phyloP scores from a whole-genome alignment of 2,113 vertebrate genomes.

The Blennius ocellaris region DNA sequence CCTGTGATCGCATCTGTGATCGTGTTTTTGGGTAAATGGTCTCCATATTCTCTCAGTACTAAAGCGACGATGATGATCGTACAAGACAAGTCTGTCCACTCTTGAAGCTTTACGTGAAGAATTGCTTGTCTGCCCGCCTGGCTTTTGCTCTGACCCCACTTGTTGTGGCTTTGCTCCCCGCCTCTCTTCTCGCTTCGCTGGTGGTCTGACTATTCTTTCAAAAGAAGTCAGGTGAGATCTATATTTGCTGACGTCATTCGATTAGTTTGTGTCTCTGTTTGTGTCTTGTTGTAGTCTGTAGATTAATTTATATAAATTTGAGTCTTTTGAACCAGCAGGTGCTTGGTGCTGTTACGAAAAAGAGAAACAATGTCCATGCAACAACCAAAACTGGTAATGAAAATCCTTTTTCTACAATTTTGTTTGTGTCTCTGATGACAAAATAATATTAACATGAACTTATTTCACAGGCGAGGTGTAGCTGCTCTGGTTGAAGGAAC shows the following conservation, averaged over 20 bases:
- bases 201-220: not conserved
- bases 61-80: too few species aligned
- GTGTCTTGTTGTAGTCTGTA: too few species aligned
- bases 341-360: rapidly evolving
- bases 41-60: too few species aligned
- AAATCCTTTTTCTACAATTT: not conserved
- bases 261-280: not conserved
- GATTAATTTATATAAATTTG: too few species aligned
- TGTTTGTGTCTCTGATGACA: not conserved
- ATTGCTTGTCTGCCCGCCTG: not conserved
- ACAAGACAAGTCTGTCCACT: not conserved
- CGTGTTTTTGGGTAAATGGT: too few species aligned
- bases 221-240: slow-evolving; percentile 9
- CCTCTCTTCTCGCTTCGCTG: not conserved
- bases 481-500: rapidly evolving
- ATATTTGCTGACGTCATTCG: not conserved
- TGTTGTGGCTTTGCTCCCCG: not conserved
- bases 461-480: not conserved
- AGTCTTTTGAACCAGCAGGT: too few species aligned
- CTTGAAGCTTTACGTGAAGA: not conserved
- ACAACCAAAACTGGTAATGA: not conserved
- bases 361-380: too few species aligned
- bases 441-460: not conserved
- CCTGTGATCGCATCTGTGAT: too few species aligned
- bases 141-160: slow-evolving; percentile 2